Base-by-base conservation (phyloP, 2,888 invertebrate genomes). In the Pardosa pseudoannulata region DNA sequence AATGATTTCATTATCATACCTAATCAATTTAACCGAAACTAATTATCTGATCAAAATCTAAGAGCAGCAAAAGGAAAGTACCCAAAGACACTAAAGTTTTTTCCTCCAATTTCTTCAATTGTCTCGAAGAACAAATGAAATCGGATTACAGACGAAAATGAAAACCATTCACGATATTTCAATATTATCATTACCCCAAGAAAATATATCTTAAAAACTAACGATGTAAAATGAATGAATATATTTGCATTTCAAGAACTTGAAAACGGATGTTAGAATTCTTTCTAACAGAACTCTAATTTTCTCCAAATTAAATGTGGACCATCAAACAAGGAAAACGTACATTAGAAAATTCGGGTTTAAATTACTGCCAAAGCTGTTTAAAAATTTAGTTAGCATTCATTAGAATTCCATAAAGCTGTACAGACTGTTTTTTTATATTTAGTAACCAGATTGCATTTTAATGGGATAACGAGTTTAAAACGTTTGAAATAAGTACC, bases 1-100 rank as follows among this genome's bases (percentile, higher is more conserved):
- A 56, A 56, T 56, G 56, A 23, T 56, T 56, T 56, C 23, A 56
- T 56, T 56, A 56, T 11, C 23, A 23, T 56, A 16, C 23, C 23
- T 56, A 56, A 56, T 56, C 7, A 56, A 56, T 56, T 56, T n/a
- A 56, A 23, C 16, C 56, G 23, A 56, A 56, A 23, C 56, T 56
- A 56, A 56, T 56, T 56, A 56, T 56, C 56, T 56, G 5, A 23
- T 56, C 56, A 56, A 56, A 56, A 23, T 56, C 19, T 56, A 16
- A 56, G 23, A 56, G 46, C 46, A 16, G n/a, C 16, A 16, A 16
- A 46, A 46, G 11, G 19, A 23, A 56, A 56, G 3, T 2, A 56
- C 56, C 56, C 23, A 7, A 3, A 16, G n/a, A 16, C 13, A 46
- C 9, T 46, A 2, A 46, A 2, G 2, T 16, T 46, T 46, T 46